phyloP scores from a whole-genome alignment of 2,888 invertebrate species.

The Drosophila setosimentum region DNA sequence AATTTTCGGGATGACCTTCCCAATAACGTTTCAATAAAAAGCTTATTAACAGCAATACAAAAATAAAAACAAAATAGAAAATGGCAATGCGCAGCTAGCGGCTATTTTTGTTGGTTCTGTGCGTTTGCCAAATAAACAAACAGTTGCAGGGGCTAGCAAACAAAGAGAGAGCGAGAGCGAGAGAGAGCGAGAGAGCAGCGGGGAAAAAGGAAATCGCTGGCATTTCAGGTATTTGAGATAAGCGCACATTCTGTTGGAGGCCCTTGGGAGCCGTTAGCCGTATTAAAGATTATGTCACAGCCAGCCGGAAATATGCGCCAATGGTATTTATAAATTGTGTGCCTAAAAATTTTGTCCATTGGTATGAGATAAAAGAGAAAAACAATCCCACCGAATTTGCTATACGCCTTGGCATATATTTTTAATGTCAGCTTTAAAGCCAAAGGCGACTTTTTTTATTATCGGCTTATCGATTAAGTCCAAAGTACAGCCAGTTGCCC shows the following conservation, averaged over 20 bases:
- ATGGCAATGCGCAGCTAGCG: conserved; percentile 21
- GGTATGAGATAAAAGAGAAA: conserved; percentile 4
- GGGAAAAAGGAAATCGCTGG: conserved; percentile 23
- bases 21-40: conserved; percentile 57
- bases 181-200: fast-evolving
- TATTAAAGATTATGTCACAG: conserved; percentile 61
- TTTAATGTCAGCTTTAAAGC: conserved; percentile 15
- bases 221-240: conserved; percentile 57
- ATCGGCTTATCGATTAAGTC: conserved; percentile 25
- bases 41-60: conserved; percentile 24
- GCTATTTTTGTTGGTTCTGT: conserved; percentile 35
- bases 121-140: conserved; percentile 51
- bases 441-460: conserved; percentile 11
- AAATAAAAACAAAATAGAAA: neutral
- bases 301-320: conserved; percentile 53
- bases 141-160: neutral
- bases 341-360: conserved; percentile 37
- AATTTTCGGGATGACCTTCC: conserved; percentile 28
- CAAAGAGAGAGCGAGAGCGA: no score
- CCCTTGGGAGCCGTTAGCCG: conserved; percentile 19
- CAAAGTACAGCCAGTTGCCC: conserved; percentile 20
- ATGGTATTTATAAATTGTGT: conserved; percentile 63
- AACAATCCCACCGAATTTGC: neutral
- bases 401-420: conserved; percentile 9
- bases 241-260: conserved; percentile 26